phyloP scores from a whole-genome alignment of 2,888 invertebrate species.

The Sarcophaga caerulescens region DNA sequence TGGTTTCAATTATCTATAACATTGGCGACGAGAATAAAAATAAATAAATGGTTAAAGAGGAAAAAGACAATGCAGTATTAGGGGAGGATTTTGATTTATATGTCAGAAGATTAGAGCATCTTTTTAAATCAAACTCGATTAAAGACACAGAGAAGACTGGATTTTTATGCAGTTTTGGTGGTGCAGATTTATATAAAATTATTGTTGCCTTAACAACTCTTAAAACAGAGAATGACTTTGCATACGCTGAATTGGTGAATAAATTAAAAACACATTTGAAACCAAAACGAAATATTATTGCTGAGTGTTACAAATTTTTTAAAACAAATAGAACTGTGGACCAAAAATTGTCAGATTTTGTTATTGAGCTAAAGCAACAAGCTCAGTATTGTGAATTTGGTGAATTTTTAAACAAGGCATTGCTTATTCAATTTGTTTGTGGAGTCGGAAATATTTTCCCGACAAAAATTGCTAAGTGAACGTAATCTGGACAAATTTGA shows the following conservation, averaged over 20 bases:
- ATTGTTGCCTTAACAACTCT: conserved; percentile 39
- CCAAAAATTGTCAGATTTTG: conserved; percentile 23
- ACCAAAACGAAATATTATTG: conserved; percentile 43
- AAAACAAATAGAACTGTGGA: conserved; percentile 1
- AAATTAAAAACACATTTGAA: conserved; percentile 44
- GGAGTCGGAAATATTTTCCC: background rate
- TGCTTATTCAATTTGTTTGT: background rate
- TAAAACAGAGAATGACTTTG: conserved; percentile 38
- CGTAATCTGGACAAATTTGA: background rate
- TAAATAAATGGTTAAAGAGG: background rate
- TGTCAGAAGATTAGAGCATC: background rate
- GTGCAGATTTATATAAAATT: background rate
- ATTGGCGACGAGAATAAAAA: background rate
- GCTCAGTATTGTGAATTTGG: conserved; percentile 28
- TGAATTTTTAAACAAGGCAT: too few relatives aligned
- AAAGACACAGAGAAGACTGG: conserved; percentile 11
- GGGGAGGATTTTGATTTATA: conserved; percentile 20
- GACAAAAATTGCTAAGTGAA: conserved; percentile 5
- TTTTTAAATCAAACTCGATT: conserved; percentile 2
- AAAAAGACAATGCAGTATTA: background rate
- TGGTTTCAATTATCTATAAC: background rate
- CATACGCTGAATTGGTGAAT: conserved; percentile 16
- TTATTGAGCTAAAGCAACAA: conserved; percentile 37
- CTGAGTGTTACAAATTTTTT: conserved; percentile 39
- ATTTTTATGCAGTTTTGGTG: conserved; percentile 27